phyloP scores from a whole-genome alignment of 2,888 invertebrate genomes.

The Dynastes grantii region DNA sequence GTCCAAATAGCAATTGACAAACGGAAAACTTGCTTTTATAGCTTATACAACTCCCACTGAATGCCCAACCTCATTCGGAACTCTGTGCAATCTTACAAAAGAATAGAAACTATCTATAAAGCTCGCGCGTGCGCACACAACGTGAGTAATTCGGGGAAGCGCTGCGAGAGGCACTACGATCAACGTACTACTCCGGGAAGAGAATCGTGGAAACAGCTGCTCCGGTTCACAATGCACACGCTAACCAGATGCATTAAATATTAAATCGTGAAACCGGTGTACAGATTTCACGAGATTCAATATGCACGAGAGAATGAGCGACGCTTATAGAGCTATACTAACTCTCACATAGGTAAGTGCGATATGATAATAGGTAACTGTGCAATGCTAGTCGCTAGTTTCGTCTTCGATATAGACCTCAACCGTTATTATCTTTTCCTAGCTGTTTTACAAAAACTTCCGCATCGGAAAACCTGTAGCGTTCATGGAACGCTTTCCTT shows the following conservation, averaged over 20 bases:
- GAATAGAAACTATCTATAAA: neutral
- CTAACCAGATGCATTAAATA: conserved; percentile 50
- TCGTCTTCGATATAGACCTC: neutral
- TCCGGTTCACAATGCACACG: conserved; percentile 48
- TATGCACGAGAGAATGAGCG: conserved; percentile 24
- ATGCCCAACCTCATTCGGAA: neutral
- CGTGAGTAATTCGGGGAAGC: conserved; percentile 21
- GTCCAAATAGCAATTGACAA: neutral
- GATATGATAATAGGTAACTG: too few relatives aligned
- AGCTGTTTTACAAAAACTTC: conserved; percentile 20
- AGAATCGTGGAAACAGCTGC: conserved; percentile 49
- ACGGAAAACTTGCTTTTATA: neutral
- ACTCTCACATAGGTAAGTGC: too few relatives aligned
- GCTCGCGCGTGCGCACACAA: neutral
- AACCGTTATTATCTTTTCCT: conserved; percentile 18
- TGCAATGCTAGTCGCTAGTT: too few relatives aligned
- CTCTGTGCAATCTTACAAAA: neutral
- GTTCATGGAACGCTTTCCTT: neutral
- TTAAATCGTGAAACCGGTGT: conserved; percentile 48
- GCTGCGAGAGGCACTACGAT: neutral
- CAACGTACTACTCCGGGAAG: conserved; percentile 29
- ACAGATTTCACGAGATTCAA: conserved; percentile 49
- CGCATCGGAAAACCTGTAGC: neutral
- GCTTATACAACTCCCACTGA: neutral
- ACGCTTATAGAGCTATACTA: neutral